phyloP scores from a whole-genome alignment of 2,113 vertebrate species.

The Rhynchopsitta pachyrhyncha region DNA sequence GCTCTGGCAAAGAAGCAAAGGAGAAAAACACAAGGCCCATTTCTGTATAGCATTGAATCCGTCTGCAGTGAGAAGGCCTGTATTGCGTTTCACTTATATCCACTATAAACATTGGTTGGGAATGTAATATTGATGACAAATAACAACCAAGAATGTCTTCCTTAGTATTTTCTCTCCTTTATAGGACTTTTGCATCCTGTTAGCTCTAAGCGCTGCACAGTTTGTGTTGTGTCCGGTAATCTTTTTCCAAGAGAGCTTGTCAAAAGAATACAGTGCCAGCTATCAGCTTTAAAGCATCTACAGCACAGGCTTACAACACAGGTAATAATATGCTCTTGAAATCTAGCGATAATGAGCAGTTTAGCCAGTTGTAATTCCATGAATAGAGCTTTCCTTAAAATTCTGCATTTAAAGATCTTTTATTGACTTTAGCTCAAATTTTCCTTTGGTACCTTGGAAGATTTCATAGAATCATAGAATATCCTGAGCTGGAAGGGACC shows the following conservation, averaged over 20 bases:
- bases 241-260: conserved; percentile 13
- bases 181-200: conserved; percentile 25
- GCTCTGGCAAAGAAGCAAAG: not conserved
- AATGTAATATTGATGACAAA: not conserved
- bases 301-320: conserved; percentile 76
- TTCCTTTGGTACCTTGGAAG: not conserved
- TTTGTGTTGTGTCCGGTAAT: not conserved
- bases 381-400: not conserved
- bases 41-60: not conserved
- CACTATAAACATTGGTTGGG: not conserved
- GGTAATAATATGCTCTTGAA: conserved; percentile 69
- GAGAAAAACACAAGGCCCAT: not conserved
- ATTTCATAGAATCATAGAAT: not conserved
- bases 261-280: conserved; percentile 8
- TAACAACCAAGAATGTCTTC: not conserved
- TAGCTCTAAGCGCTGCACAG: not conserved
- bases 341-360: not conserved
- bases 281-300: conserved; percentile 75
- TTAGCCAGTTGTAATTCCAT: not conserved
- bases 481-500: not conserved
- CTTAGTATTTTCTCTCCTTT: not conserved
- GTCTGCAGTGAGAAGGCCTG: not conserved
- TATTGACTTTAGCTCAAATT: not conserved
- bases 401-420: not conserved
- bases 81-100: not conserved